Evolutionary conservation across 2,113 vertebrate species (phyloP).

Genomic region (Ptilonorhynchus violaceus): DNA sequence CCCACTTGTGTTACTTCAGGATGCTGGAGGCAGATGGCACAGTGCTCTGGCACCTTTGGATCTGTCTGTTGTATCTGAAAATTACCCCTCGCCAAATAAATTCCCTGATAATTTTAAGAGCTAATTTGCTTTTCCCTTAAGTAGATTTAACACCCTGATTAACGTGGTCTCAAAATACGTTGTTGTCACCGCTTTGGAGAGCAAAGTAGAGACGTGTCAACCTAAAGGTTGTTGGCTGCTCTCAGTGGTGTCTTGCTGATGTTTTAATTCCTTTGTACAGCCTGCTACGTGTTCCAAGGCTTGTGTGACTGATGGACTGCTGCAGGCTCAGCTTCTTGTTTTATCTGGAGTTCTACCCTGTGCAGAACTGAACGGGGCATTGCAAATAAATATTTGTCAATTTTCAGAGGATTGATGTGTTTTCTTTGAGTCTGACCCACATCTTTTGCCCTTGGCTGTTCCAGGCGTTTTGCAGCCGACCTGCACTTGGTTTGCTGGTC

Average conservation of each 20-base stretch:
- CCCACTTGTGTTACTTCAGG: slow-evolving; percentile 50
- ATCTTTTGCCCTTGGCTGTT: background rate
- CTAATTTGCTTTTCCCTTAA: background rate
- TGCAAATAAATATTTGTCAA: background rate
- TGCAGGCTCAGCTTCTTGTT: background rate
- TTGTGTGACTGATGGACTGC: background rate
- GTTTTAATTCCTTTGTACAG: background rate
- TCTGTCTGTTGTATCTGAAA: background rate
- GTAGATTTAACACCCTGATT: background rate
- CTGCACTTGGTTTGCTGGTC: slow-evolving; percentile 36
- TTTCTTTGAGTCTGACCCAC: background rate
- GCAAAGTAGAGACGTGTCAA: background rate
- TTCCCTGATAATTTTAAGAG: background rate
- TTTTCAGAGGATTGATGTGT: background rate
- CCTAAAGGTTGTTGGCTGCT: background rate
- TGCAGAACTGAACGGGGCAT: background rate
- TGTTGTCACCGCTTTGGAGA: background rate
- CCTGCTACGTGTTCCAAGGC: background rate
- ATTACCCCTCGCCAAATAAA: background rate
- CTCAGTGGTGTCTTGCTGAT: background rate
- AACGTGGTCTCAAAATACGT: background rate
- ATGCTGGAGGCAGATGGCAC: slow-evolving; percentile 46
- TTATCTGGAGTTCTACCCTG: background rate
- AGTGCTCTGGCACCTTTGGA: background rate
- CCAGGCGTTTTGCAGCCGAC: background rate